Evolutionary conservation across 2,113 vertebrate species (phyloP), one percentile per base, ranked within the genome.

Genomic region (Larimichthys polyactis): DNA sequence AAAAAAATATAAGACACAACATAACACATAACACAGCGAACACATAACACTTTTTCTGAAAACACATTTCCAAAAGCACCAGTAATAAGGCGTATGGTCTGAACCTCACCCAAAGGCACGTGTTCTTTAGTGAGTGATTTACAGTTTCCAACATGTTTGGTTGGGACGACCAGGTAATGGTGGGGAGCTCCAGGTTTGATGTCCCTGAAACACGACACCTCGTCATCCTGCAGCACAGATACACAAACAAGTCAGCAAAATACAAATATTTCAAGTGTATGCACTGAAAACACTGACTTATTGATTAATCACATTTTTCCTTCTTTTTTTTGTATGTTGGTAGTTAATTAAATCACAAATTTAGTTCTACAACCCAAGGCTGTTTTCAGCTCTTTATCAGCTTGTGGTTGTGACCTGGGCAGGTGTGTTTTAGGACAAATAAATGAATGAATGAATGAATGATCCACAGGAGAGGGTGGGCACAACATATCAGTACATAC

Each of bases 91-190:
- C 5, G 2, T 71, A 49, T 11, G 17, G 24, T 20, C 63, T 20
- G 62, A 64, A 59, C 44, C 40, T 96, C 93, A 99, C 97, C 96
- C 55, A 99, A 22, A 27, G 95, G 93, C 54, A 97, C 52, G 1
- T 99, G 95, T 3, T 96, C 96, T 66, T 93, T 91, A 76, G 87
- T 93, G 46, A 99, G 95, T 0, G 96, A 96, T 92, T 95, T 99
- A 84, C 98, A 99, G 90, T 96, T 99, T 22, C 96, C 96, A 67
- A 98, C 89, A 86, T 99, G 98, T 82, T 95, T 96, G 72, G 92
- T 97, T 11, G 98, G 97, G 71, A 99, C 96, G 43, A 99, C 96
- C 22, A 99, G 96, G 52, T 98, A 99, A 91, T 99, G 98, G 89
- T 98, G 96, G 8, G 96, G 95, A 9, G 96, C 97, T 72, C 95